phyloP scores from a whole-genome alignment of 2,113 vertebrate species.

The Esox niger region DNA sequence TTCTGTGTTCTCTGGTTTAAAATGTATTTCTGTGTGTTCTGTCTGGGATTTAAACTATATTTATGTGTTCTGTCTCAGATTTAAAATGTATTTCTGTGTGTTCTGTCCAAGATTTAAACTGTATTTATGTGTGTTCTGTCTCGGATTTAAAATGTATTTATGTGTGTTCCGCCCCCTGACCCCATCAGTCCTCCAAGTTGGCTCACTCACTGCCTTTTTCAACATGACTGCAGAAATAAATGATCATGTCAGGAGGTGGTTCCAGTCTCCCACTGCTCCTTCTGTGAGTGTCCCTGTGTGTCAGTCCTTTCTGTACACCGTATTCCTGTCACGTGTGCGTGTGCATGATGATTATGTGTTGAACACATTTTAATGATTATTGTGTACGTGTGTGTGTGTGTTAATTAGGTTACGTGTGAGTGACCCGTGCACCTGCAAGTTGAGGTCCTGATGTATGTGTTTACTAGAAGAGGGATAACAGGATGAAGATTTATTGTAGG shows the following conservation, averaged over 20 bases:
- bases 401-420: slow-evolving; percentile 23
- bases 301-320: slow-evolving; percentile 29
- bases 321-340: slow-evolving; percentile 17
- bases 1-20: no score
- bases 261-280: slow-evolving; percentile 32
- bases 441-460: slow-evolving; percentile 56
- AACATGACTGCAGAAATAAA: slow-evolving; percentile 43
- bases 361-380: slow-evolving; percentile 27
- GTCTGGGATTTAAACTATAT: no score
- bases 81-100: no score
- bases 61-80: slow-evolving; percentile 54
- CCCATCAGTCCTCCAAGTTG: slow-evolving; percentile 30
- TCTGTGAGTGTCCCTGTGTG: slow-evolving; percentile 2
- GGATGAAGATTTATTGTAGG: slow-evolving; percentile 68
- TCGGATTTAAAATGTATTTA: slow-evolving; percentile 56
- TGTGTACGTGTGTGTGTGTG: not conserved
- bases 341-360: not conserved
- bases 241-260: slow-evolving; percentile 43
- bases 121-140: no score
- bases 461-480: slow-evolving; percentile 57
- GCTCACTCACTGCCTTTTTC: slow-evolving; percentile 27
- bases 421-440: slow-evolving; percentile 24
- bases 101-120: no score
- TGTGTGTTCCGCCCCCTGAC: slow-evolving; percentile 38
- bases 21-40: no score